Base-by-base conservation (phyloP, 2,113 vertebrate species). In the Rousettus leschenaultii region DNA sequence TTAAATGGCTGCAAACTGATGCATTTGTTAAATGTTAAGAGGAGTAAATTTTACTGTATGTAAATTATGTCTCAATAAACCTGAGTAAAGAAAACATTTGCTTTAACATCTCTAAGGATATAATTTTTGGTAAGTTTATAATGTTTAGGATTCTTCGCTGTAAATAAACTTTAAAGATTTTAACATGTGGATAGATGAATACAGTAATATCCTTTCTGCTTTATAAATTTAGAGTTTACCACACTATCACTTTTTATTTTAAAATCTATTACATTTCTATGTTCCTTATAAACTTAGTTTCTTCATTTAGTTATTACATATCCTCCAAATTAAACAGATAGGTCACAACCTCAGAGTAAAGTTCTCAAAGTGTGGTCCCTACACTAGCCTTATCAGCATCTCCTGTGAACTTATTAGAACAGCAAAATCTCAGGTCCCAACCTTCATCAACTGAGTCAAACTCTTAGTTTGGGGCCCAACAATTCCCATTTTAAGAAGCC, bases 81-180 rank as follows among this genome's bases (percentile, higher is more conserved):
- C 18, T 91, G 33, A 77, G 63, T 13, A 77, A n/a, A 51, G 13
- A 48, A 78, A 86, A 83, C 24, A 35, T 68, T 1, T 68, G n/a
- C 40, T 68, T 93, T 68, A 89, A 80, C 33, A 89, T 70, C 13
- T 74, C 28, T 85, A 9, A 68, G 7, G 11, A 92, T 80, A 91
- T 15, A 74, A 8, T 80, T 66, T 79, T 57, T n/a, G 15, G 1
- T 59, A 89, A 89, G 21, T 92, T 74, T 80, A 38, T 51, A 13
- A 66, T 30, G 51, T n/a, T 85, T n/a, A 30, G 12, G 51, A 74
- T 63, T 80, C 77, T 86, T 92, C 35, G 68, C 18, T 48, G 38
- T 85, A 87, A 66, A 78, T 63, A 12, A 95, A 93, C 13, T 93
- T 55, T 51, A 38, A 65, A 91, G 40, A 86, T 86, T 88, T 91